Evolutionary conservation across 2,113 vertebrate genomes (phyloP).

Genomic region (Pseudorhombus dupliciocellatus): DNA sequence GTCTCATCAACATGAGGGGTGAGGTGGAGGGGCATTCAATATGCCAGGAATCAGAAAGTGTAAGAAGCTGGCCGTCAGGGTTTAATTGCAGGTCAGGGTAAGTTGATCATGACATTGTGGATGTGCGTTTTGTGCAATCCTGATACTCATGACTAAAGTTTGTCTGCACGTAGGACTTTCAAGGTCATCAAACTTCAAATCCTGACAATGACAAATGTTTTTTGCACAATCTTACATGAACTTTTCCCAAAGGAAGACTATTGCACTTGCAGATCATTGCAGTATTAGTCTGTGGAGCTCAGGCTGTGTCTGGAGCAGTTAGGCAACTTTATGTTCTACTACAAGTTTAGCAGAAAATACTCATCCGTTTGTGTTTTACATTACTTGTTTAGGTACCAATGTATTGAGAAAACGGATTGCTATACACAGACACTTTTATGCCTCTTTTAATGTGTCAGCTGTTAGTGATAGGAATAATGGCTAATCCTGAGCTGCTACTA

Average conservation of each 20-base stretch:
- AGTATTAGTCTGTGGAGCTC: not conserved
- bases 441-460: not conserved
- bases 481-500: not conserved
- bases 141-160: not conserved
- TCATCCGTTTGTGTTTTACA: not conserved
- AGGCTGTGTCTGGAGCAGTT: not conserved
- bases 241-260: not conserved
- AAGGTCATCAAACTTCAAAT: not conserved
- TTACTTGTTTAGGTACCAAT: not conserved
- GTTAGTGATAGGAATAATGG: not conserved
- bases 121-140: not conserved
- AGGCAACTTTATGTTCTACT: not conserved
- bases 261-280: not conserved
- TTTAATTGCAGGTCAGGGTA: not conserved
- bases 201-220: not conserved
- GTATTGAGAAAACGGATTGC: not conserved
- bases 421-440: no score
- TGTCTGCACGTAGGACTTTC: not conserved
- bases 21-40: not conserved
- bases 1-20: not conserved
- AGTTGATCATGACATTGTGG: not conserved
- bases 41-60: not conserved
- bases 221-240: not conserved
- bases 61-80: not conserved
- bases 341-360: not conserved